A percentile compares a stretch with the other conserved stretches of the same genome.
Evolutionary conservation across 2,113 vertebrate species (phyloP).

Genomic region (Ahaetulla prasina): DNA sequence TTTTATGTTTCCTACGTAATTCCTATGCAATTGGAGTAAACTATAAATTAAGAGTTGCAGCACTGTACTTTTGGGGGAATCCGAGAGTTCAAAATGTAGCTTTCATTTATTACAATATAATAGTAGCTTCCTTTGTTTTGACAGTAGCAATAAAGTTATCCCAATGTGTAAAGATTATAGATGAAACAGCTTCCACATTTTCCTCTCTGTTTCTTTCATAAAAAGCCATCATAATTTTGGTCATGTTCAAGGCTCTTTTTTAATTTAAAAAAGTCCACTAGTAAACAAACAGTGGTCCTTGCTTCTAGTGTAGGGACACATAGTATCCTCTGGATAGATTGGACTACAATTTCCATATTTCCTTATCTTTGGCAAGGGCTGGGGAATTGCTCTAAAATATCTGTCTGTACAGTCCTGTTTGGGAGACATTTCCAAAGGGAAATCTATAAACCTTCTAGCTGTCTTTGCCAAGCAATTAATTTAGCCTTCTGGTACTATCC

Average conservation of each 20-base stretch:
- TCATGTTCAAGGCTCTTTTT: background rate
- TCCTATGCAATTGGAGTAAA: constrained; percentile 69
- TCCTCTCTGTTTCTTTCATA: background rate
- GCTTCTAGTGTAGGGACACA: background rate
- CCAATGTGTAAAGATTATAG: constrained; percentile 60
- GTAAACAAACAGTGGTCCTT: background rate
- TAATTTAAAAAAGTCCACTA: background rate
- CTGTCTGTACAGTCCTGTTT: background rate
- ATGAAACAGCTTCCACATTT: background rate
- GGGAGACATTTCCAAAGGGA: background rate
- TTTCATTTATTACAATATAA: constrained; percentile 74
- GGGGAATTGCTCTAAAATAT: background rate
- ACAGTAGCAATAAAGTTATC: constrained; percentile 74
- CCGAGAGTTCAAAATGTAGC: constrained; percentile 67
- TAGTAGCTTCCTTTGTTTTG: constrained; percentile 75
- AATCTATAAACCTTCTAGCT: background rate
- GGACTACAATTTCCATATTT: background rate
- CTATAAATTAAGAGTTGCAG: constrained; percentile 72
- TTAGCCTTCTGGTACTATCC: background rate
- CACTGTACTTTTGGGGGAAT: constrained; percentile 63
- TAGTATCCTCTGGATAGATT: background rate
- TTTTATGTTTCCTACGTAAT: constrained; percentile 61
- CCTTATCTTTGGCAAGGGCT: background rate
- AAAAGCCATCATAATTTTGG: background rate
- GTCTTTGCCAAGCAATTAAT: background rate